These are phyloP conservation scores for Drosophila dunni DNA, from an alignment of 1,140 invertebrate species.

Conservation along the genomic window DNA sequence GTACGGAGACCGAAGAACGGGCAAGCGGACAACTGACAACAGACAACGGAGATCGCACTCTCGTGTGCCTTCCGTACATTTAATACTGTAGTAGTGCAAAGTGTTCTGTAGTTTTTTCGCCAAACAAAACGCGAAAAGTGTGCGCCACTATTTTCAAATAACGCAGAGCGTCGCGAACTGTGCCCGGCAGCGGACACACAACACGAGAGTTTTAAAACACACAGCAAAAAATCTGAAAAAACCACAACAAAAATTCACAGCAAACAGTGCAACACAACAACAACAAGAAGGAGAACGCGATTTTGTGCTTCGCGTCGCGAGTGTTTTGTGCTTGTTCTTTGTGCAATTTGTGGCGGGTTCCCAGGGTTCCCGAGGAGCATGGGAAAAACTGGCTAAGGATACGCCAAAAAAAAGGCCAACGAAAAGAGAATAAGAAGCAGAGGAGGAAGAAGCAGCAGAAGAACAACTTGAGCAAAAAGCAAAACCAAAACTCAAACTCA, in stretches of 20 bases:
- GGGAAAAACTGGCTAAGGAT: slow-evolving; percentile 75
- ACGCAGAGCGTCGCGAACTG: slow-evolving; percentile 69
- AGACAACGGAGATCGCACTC: slow-evolving; percentile 14
- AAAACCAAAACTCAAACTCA: slow-evolving; percentile 36
- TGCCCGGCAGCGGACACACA: slow-evolving; percentile 56
- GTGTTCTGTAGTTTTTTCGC: slow-evolving; percentile 55
- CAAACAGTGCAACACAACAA: slow-evolving; percentile 22
- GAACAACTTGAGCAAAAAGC: slow-evolving; percentile 31
- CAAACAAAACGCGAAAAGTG: slow-evolving; percentile 57
- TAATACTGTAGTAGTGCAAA: slow-evolving; percentile 26
- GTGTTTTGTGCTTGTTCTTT: slow-evolving; percentile 23
- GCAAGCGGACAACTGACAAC: background rate
- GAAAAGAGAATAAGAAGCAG: background rate
- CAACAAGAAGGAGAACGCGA: background rate
- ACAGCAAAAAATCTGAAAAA: slow-evolving; percentile 6
- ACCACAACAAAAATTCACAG: slow-evolving; percentile 21
- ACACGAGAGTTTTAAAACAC: slow-evolving; percentile 24
- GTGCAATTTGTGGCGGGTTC: slow-evolving; percentile 38
- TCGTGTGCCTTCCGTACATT: slow-evolving; percentile 51
- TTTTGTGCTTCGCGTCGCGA: slow-evolving; percentile 16
- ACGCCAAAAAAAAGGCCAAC: slow-evolving; percentile 42
- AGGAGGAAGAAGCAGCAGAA: slow-evolving; percentile 7
- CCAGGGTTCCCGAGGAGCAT: slow-evolving; percentile 52
- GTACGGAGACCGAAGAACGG: slow-evolving; percentile 32
- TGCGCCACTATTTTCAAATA: slow-evolving; percentile 66